phyloP scores from a whole-genome alignment of 2,797 vertebrate genomes.

The Anolis apletophallus region DNA sequence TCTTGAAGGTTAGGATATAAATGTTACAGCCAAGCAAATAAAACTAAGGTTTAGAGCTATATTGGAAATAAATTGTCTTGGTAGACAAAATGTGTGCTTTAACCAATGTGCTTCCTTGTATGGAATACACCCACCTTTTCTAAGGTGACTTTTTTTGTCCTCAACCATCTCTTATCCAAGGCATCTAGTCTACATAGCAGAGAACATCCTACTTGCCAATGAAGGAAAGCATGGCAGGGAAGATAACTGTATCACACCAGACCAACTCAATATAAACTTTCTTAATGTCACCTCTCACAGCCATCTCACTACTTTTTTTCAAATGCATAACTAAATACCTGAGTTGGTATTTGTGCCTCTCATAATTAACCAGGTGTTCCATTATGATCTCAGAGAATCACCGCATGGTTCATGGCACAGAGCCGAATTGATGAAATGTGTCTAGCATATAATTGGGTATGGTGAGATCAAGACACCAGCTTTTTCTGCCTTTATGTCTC shows the following conservation, averaged over 20 bases:
- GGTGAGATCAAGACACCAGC: background rate
- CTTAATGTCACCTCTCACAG: too few species aligned
- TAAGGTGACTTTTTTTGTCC: too few species aligned
- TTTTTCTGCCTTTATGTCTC: background rate
- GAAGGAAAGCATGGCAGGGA: too few species aligned
- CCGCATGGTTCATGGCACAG: background rate
- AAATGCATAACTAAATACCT: background rate
- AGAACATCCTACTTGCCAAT: too few species aligned
- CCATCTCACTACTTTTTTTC: too few species aligned
- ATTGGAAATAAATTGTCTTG: background rate
- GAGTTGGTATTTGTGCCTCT: background rate
- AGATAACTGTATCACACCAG: background rate
- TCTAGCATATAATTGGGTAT: background rate
- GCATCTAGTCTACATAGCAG: too few species aligned
- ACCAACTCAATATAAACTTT: background rate
- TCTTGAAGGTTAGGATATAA: too few species aligned
- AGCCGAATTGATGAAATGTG: conserved; percentile 1
- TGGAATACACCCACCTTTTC: too few species aligned
- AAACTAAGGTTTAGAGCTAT: background rate
- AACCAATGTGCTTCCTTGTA: too few species aligned
- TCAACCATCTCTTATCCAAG: too few species aligned
- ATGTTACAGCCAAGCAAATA: too few species aligned
- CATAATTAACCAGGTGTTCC: background rate
- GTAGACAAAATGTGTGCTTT: background rate
- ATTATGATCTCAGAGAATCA: background rate